Evolutionary conservation across 2,113 vertebrate species (phyloP).

Genomic region (Epinephelus fuscoguttatus): DNA sequence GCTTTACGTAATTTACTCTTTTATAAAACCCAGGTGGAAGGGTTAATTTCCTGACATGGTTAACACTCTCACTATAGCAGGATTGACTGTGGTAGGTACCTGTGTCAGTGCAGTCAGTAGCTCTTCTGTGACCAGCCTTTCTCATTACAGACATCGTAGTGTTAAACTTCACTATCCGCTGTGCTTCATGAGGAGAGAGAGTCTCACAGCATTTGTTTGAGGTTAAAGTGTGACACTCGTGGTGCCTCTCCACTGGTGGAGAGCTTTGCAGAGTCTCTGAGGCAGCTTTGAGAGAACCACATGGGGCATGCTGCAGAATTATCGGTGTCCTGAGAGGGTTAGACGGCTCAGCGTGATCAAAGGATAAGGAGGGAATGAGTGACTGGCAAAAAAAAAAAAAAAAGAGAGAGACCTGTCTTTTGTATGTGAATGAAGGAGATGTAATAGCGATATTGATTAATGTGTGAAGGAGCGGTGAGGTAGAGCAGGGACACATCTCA

Average conservation of each 20-base stretch:
- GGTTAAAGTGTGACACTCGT: conserved; percentile 48
- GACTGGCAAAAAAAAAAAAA: conserved; percentile 36
- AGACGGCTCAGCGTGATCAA: conserved; percentile 69
- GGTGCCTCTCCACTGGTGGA: conserved; percentile 32
- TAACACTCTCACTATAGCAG: not conserved
- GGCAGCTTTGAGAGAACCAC: conserved; percentile 56
- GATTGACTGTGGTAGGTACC: not conserved
- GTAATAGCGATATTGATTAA: conserved; percentile 79
- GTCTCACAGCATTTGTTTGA: conserved; percentile 58
- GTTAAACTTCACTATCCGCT: conserved; percentile 21
- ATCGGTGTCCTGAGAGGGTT: conserved; percentile 66
- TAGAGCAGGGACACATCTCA: conserved; percentile 45
- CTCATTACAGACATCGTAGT: conserved; percentile 44
- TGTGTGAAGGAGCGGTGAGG: conserved; percentile 42
- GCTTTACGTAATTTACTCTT: not conserved
- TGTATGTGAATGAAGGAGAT: conserved; percentile 72
- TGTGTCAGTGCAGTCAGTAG: not conserved
- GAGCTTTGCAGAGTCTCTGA: conserved; percentile 36
- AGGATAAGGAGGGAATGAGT: conserved; percentile 57
- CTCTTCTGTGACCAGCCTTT: conserved; percentile 16
- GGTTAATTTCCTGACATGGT: not conserved
- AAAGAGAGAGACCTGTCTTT: conserved; percentile 66
- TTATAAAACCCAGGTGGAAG: not conserved
- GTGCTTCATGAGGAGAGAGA: conserved; percentile 21
- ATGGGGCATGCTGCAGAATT: conserved; percentile 59